Base-by-base conservation (phyloP, 92 coral and sea anemone species). In the Phymanthus crucifer region DNA sequence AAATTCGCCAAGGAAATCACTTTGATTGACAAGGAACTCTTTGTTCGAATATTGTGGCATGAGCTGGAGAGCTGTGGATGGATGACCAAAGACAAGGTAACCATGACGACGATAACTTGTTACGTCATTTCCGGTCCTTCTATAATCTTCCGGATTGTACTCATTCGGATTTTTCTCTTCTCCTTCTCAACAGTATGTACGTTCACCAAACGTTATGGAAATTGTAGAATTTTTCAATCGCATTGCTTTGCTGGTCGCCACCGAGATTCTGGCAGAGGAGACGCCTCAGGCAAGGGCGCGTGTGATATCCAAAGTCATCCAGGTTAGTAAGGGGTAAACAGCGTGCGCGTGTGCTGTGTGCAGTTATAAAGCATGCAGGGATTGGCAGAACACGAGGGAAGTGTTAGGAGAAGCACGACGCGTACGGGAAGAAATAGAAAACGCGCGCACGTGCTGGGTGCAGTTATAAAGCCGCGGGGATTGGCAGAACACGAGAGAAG, bases 71-170 rank as follows among this genome's bases (percentile, higher is more conserved):
- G 94, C 50, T 95, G 99, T 61, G 99, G 99, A 19, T 95, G 99
- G 99, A 95, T 95, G 99, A 95, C 99, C 12, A 95, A 95, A 72
- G 96, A 95, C 47, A 95, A 95, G 94, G 99, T 95, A 86, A 58
- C 66, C 31, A 61, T 29, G 48, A 1, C n/a, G 8, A 21, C 26
- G 68, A 52, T 58, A 33, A 10, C 27, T 23, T 34, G 16, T 16
- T 36, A 34, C 26, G 75, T 61, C 11, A 23, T 61, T 61, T 43
- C 18, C 48, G 48, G 13, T 10, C 18, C 14, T n/a, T n/a, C n/a
- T n/a, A 17, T 1, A 10, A 43, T 10, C 14, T 5, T 43, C 48
- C 14, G 35, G 40, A 31, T 69, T 14, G 32, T 17, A 24, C 23
- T 32, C n/a, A 34, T n/a, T 32, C 34, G 6, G 19, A 11, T 40